phyloP scores from a whole-genome alignment of 2,113 vertebrate species.

The Pithys albifrons region DNA sequence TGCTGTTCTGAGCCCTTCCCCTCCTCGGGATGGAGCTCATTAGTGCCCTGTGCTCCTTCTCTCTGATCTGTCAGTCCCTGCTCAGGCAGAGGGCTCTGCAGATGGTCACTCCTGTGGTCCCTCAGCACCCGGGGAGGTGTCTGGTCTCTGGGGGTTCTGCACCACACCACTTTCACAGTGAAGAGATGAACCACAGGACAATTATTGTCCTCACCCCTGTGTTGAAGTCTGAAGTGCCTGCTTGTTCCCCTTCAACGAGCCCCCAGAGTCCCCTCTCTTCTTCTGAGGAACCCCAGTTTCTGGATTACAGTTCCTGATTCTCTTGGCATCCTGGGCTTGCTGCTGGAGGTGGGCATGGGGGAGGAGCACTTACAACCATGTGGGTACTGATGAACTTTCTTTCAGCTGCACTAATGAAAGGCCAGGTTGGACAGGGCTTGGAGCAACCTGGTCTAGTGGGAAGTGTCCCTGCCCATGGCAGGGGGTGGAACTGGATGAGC shows the following conservation, averaged over 20 bases:
- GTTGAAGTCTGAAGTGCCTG: background rate
- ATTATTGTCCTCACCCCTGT: background rate
- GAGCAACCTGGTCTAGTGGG: background rate
- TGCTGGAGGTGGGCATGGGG: background rate
- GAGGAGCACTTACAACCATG: background rate
- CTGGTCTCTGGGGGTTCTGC: background rate
- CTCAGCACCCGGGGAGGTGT: background rate
- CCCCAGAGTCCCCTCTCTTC: background rate
- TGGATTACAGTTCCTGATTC: background rate
- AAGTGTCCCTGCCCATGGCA: background rate
- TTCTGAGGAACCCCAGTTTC: background rate
- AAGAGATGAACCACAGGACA: background rate
- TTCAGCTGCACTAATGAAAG: background rate
- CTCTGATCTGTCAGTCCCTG: background rate
- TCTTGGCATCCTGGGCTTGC: background rate
- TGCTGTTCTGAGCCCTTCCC: background rate
- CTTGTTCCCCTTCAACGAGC: background rate
- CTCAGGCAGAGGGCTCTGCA: background rate
- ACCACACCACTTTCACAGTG: background rate
- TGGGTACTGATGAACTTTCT: background rate
- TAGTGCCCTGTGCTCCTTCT: background rate
- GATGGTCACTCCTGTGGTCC: rapidly evolving
- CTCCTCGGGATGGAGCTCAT: rapidly evolving
- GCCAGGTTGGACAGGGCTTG: background rate
- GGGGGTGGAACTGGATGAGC: background rate